Percentiles rank a stretch among this genome's conserved stretches.
Conservation (phyloP, 2,113 vertebrate genomes). For the Peromyscus polionotus region DNA sequence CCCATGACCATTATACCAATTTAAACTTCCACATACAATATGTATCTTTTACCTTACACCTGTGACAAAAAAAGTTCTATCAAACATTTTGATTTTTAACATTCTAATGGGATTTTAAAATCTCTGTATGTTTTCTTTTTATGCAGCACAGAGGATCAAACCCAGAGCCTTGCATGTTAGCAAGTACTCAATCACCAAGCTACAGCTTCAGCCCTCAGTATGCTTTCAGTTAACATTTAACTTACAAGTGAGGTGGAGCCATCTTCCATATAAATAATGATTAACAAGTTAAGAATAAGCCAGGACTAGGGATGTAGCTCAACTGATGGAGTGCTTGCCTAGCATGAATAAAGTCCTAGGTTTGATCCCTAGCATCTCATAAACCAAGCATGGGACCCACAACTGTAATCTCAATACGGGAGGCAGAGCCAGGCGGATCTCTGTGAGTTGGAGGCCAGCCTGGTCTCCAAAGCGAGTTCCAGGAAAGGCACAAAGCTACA, state of each 20-base stretch:
- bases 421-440: too few relatives aligned
- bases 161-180: not conserved
- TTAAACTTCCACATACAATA: constrained; percentile 58
- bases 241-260: constrained; percentile 53
- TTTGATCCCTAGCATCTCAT: not conserved
- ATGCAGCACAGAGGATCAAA: not conserved
- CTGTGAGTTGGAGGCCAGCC: too few relatives aligned
- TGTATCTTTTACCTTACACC: constrained; percentile 7
- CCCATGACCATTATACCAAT: constrained; percentile 28
- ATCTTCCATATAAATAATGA: constrained; percentile 56
- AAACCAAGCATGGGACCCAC: not conserved
- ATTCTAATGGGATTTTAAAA: constrained; percentile 31
- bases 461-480: too few relatives aligned
- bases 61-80: constrained; percentile 61
- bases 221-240: constrained; percentile 65
- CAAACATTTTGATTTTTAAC: constrained; percentile 66
- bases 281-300: constrained; percentile 59
- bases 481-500: too few relatives aligned
- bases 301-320: not conserved
- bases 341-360: not conserved
- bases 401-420: not conserved
- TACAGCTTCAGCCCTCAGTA: not conserved
- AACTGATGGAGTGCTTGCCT: not conserved
- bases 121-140: not conserved
- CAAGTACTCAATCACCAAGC: not conserved